Conservation (phyloP, 2,888 invertebrate species). For the Anorthoa munda region DNA sequence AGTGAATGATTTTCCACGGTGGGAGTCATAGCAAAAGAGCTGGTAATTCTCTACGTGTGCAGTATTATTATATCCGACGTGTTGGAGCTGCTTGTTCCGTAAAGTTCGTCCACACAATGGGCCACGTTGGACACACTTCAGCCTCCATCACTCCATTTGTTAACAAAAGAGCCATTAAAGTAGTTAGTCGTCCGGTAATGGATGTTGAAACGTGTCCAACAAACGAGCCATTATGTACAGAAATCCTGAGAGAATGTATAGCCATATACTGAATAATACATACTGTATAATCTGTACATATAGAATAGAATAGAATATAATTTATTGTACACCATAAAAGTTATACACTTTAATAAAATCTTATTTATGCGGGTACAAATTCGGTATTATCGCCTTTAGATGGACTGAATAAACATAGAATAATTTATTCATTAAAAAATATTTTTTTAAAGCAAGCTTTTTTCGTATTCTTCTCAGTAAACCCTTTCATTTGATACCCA, state of each 20-base stretch:
- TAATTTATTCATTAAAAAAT: no score
- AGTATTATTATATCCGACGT: conserved; percentile 57
- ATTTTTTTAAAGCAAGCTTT: no score
- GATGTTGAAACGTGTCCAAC: conserved; percentile 62
- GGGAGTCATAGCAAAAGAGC: conserved; percentile 24
- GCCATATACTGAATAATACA: conserved; percentile 40
- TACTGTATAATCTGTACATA: conserved; percentile 21
- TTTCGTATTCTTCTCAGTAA: no score
- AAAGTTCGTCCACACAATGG: conserved; percentile 56
- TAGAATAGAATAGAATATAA: no score
- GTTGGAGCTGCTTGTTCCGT: conserved; percentile 45
- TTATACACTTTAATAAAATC: no score
- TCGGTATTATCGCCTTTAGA: no score
- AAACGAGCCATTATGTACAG: conserved; percentile 58
- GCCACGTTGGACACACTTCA: conserved; percentile 61
- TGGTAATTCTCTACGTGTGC: conserved; percentile 50
- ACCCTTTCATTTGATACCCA: no score
- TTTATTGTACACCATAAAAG: no score
- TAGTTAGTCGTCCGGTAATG: conserved; percentile 63
- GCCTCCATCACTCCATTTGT: conserved; percentile 62
- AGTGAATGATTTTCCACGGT: conserved; percentile 49
- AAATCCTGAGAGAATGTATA: conserved; percentile 38
- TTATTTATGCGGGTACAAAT: no score
- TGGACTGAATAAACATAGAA: no score
- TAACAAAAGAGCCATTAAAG: conserved; percentile 65